Evolutionary conservation across 2,888 invertebrate genomes (phyloP).

Genomic region (Selenia dentaria): DNA sequence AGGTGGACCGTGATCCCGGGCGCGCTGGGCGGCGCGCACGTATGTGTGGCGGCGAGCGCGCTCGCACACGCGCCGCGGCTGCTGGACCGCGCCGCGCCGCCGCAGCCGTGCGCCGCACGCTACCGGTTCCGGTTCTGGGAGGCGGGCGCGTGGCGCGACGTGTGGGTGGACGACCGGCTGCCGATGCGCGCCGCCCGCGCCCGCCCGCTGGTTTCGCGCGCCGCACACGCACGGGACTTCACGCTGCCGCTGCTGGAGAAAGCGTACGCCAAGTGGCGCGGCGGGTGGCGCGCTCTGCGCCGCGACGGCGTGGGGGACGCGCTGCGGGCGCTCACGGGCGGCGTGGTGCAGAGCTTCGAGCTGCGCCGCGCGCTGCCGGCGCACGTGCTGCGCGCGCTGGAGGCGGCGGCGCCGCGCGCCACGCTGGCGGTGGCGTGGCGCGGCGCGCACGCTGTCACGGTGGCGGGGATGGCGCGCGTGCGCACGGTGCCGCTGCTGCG

Average conservation of each 20-base stretch:
- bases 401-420: neutral
- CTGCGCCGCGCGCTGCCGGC: neutral
- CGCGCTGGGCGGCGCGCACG: neutral
- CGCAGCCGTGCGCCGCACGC: neutral
- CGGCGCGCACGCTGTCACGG: neutral
- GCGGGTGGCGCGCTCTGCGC: neutral
- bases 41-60: neutral
- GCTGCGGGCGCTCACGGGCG: neutral
- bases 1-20: neutral
- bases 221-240: neutral
- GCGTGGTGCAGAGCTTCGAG: neutral
- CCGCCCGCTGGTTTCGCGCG: neutral
- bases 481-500: neutral
- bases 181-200: neutral
- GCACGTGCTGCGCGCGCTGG: neutral
- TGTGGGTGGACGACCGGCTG: neutral
- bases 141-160: neutral
- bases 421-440: neutral
- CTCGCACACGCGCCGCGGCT: neutral
- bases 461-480: neutral
- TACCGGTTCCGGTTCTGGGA: neutral
- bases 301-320: neutral
- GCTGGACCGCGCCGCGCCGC: neutral
- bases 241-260: neutral
- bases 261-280: neutral